Conservation (phyloP, 2,888 invertebrate genomes). For the Sphaerophoria rueppellii region DNA sequence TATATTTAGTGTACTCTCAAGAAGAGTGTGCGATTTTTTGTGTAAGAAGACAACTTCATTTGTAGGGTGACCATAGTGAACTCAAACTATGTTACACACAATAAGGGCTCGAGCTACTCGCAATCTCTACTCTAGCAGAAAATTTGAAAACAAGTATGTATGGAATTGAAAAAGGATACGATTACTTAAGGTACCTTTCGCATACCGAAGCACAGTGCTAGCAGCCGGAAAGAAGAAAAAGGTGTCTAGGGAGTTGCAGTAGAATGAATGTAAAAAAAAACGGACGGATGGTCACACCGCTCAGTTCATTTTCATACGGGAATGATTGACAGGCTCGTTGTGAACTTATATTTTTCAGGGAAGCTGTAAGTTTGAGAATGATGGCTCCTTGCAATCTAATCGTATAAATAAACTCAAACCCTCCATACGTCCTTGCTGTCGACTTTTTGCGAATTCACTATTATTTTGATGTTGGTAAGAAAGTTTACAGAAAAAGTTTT, state of each 20-base stretch:
- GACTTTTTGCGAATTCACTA: conserved; percentile 32
- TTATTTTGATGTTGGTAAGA: conserved; percentile 34
- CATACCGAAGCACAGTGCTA: too few species aligned
- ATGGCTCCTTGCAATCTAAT: conserved; percentile 43
- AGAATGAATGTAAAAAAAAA: not conserved
- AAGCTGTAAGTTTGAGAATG: conserved; percentile 37
- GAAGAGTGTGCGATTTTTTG: conserved; percentile 11
- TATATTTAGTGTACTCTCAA: not conserved
- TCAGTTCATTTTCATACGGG: conserved; percentile 52
- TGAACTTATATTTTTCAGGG: conserved; percentile 43
- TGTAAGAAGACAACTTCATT: not conserved
- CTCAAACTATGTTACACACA: too few species aligned
- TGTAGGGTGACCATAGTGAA: too few species aligned
- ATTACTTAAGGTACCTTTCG: not conserved
- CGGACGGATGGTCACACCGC: not conserved
- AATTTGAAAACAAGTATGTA: too few species aligned
- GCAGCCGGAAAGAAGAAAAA: too few species aligned
- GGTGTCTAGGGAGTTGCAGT: too few species aligned
- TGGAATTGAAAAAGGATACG: conserved; percentile 50
- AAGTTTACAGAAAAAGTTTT: conserved; percentile 71
- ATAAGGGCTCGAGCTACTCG: too few species aligned
- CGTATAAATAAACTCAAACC: conserved; percentile 16
- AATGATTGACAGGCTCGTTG: conserved; percentile 72
- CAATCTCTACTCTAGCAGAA: too few species aligned
- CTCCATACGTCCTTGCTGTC: conserved; percentile 3